These are phyloP conservation scores for Centropyge bicolor DNA, from an alignment of 2,797 vertebrate species.

Conservation along the genomic window DNA sequence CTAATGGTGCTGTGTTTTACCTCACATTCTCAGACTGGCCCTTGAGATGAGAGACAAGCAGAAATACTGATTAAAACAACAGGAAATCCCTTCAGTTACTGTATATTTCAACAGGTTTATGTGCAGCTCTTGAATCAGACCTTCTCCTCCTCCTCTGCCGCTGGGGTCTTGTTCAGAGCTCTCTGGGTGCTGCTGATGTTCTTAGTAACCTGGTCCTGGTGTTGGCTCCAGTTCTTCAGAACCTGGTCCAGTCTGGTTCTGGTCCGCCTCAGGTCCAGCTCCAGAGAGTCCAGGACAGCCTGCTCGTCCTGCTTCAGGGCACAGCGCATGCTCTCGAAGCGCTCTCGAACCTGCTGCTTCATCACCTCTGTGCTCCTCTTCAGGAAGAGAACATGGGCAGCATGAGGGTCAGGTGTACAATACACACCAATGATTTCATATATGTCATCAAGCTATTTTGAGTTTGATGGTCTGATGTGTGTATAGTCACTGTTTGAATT, in stretches of 20 bases:
- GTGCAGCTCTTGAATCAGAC: constrained; percentile 29
- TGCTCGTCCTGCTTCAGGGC: constrained; percentile 78
- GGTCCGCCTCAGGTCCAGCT: constrained; percentile 78
- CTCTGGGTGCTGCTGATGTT: constrained; percentile 59
- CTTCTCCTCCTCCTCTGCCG: constrained; percentile 13
- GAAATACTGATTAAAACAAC: constrained; percentile 4
- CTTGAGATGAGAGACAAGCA: constrained; percentile 50
- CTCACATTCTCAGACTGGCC: constrained; percentile 51
- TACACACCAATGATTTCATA: not conserved
- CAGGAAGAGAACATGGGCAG: not conserved
- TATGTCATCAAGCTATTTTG: not conserved
- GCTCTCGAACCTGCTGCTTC: constrained; percentile 80
- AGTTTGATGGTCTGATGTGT: too few relatives aligned
- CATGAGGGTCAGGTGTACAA: not conserved
- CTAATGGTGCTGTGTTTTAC: constrained; percentile 43
- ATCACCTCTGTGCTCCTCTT: constrained; percentile 79
- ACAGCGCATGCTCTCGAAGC: constrained; percentile 73
- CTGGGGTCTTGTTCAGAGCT: constrained; percentile 28
- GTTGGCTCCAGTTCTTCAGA: constrained; percentile 76
- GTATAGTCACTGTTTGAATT: not conserved
- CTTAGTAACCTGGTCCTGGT: constrained; percentile 75
- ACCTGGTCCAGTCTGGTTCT: constrained; percentile 77
- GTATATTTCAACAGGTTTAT: not conserved
- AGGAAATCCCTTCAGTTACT: not conserved
- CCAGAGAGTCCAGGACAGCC: constrained; percentile 73